Conservation (phyloP, 2,888 invertebrate species). For the Lingula anatina region DNA sequence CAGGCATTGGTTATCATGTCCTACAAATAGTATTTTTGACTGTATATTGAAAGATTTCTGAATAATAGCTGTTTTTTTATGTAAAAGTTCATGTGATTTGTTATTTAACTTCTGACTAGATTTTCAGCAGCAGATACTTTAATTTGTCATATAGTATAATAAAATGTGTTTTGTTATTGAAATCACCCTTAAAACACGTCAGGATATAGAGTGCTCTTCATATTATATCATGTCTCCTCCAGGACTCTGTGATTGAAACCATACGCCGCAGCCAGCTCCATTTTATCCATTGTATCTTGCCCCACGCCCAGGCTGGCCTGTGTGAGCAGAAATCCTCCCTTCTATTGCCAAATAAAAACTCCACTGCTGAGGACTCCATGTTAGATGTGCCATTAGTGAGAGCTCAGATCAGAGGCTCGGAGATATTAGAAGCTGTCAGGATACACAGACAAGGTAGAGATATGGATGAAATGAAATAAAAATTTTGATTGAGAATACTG, state of each 20-base stretch:
- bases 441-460: slow-evolving; percentile 74
- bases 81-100: not conserved
- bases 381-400: slow-evolving; percentile 83
- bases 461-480: not conserved
- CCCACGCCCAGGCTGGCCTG: slow-evolving; percentile 70
- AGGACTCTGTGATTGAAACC: slow-evolving; percentile 89
- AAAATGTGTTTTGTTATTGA: slow-evolving; percentile 4
- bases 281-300: slow-evolving; percentile 80
- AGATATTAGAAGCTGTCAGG: slow-evolving; percentile 81
- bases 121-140: too few species aligned
- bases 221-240: slow-evolving; percentile 8
- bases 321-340: slow-evolving; percentile 54
- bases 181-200: too few species aligned
- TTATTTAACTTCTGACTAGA: too few species aligned
- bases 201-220: not conserved
- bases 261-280: slow-evolving; percentile 78
- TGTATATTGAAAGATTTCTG: not conserved
- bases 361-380: slow-evolving; percentile 34
- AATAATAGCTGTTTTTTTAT: not conserved
- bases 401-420: slow-evolving; percentile 74
- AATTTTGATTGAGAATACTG: not conserved
- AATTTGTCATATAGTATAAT: not conserved
- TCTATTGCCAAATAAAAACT: slow-evolving; percentile 27
- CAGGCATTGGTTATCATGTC: not conserved
- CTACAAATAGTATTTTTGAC: not conserved